phyloP scores from a whole-genome alignment of 2,888 invertebrate genomes.

The Carabus problematicus region DNA sequence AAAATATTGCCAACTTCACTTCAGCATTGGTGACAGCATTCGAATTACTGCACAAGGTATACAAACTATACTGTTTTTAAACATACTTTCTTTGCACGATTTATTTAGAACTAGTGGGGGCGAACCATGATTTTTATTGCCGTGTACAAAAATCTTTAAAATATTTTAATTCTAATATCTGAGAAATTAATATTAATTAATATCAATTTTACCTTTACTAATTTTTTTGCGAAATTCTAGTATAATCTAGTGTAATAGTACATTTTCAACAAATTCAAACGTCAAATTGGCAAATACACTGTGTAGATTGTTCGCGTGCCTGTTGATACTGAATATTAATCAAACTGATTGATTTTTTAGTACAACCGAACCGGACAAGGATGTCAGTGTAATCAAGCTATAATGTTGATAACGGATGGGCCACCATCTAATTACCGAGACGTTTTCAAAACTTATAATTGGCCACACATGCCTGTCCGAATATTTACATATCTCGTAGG shows the following conservation, averaged over 20 bases:
- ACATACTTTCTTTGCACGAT: slow-evolving; percentile 1
- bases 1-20: slow-evolving; percentile 89
- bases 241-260: too few species aligned
- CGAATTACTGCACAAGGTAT: slow-evolving; percentile 86
- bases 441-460: slow-evolving; percentile 80
- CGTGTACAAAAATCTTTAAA: too few species aligned
- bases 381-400: slow-evolving; percentile 96
- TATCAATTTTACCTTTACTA: too few species aligned
- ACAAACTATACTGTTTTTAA: slow-evolving; percentile 39
- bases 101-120: too few species aligned
- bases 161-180: too few species aligned
- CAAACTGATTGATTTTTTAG: slow-evolving; percentile 56
- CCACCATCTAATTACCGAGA: slow-evolving; percentile 75
- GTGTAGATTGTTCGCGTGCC: too few species aligned
- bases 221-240: too few species aligned
- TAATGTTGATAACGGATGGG: slow-evolving; percentile 96
- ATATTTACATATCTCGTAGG: slow-evolving; percentile 97
- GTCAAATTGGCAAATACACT: too few species aligned
- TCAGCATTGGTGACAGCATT: slow-evolving; percentile 92
- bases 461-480: slow-evolving; percentile 92
- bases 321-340: background rate
- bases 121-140: too few species aligned
- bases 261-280: too few species aligned
- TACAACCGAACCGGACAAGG: slow-evolving; percentile 86
- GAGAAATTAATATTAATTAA: too few species aligned